A percentile compares a stretch with the other conserved stretches of the same genome.
Conservation (phyloP, 2,797 vertebrate genomes). For the Peromyscus eremicus region DNA sequence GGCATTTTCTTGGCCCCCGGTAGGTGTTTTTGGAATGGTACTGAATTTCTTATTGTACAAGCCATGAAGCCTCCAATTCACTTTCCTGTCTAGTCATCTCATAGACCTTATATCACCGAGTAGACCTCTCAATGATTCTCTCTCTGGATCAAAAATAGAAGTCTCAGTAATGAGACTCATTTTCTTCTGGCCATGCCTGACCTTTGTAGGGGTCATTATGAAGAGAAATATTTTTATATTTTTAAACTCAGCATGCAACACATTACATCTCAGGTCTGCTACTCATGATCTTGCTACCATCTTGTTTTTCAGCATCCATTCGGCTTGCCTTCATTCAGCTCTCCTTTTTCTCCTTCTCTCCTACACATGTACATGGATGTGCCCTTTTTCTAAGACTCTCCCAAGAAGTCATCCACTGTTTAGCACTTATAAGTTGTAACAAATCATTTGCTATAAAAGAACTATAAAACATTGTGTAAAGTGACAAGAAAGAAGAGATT, state of each 20-base stretch:
- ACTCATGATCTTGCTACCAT: not conserved
- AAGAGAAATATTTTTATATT: not conserved
- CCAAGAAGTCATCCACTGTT: not conserved
- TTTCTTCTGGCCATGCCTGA: not conserved
- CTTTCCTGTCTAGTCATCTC: not conserved
- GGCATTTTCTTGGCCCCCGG: not conserved
- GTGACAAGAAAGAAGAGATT: not conserved
- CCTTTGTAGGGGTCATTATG: not conserved
- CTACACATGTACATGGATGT: not conserved
- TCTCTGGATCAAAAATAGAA: not conserved
- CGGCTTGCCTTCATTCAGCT: not conserved
- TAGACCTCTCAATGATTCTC: not conserved
- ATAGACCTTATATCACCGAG: not conserved
- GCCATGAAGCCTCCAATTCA: not conserved
- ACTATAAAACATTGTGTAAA: not conserved
- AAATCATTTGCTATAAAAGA: conserved; percentile 8
- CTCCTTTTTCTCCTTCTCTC: not conserved
- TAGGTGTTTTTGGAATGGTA: not conserved
- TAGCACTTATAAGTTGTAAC: not conserved
- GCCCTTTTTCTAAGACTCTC: not conserved
- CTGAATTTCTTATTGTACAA: not conserved
- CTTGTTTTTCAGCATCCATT: not conserved
- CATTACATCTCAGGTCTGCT: not conserved
- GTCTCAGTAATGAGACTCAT: not conserved
- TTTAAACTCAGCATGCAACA: not conserved